Conservation (phyloP, 2,797 vertebrate species). For the Mormyrops attenuatus region DNA sequence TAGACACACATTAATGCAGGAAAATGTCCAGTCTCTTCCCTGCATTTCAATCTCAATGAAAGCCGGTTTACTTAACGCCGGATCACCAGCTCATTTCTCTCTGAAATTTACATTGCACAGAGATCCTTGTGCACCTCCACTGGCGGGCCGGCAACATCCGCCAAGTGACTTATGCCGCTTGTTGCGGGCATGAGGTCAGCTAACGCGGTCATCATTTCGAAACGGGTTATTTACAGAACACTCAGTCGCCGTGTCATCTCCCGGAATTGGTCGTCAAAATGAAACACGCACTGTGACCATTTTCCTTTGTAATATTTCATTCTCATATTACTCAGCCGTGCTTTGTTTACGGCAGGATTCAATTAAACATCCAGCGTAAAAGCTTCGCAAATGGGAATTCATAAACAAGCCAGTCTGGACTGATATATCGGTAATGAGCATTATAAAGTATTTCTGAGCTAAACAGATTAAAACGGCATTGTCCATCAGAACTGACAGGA, state of each 20-base stretch:
- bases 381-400: not conserved
- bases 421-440: not conserved
- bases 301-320: not conserved
- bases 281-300: not conserved
- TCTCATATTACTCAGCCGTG: not conserved
- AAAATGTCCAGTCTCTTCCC: slow-evolving; percentile 62
- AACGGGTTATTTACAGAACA: not conserved
- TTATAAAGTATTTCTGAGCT: slow-evolving; percentile 4
- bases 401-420: not conserved
- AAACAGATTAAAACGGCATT: not conserved
- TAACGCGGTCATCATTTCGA: not conserved
- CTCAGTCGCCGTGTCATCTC: not conserved
- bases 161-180: not conserved
- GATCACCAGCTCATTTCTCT: slow-evolving; percentile 62
- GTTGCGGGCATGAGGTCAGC: not conserved
- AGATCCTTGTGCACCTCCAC: not conserved
- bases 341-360: not conserved
- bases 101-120: slow-evolving; percentile 30
- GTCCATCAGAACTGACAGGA: not conserved
- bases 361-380: slow-evolving; percentile 1
- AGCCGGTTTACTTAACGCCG: slow-evolving; percentile 36
- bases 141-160: not conserved
- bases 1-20: slow-evolving; percentile 76
- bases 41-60: slow-evolving; percentile 67
- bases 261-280: not conserved